Evolutionary conservation across 2,888 invertebrate species (phyloP).

Genomic region (Drosophila nr. perissopoda): DNA sequence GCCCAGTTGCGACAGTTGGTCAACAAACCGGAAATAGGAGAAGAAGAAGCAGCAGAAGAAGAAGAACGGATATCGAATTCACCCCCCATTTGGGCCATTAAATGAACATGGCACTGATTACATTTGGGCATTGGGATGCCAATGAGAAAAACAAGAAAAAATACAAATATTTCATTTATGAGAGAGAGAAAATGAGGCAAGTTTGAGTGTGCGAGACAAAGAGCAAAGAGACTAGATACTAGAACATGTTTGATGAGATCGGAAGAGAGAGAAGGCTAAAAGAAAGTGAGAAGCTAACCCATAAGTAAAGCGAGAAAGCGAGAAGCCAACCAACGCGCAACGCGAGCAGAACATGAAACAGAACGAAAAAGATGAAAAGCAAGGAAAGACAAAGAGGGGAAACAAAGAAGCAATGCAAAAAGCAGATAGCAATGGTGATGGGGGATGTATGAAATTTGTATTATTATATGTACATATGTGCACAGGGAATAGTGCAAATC

Average conservation of each 20-base stretch:
- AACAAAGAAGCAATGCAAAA: too few species aligned
- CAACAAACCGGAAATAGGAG: constrained; percentile 14
- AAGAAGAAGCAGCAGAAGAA: neutral
- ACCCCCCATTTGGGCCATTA: constrained; percentile 37
- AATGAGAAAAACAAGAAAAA: constrained; percentile 5
- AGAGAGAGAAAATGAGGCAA: neutral
- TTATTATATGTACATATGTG: neutral
- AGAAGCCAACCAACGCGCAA: neutral
- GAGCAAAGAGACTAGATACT: neutral
- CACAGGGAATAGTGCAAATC: neutral
- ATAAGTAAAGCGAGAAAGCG: neutral
- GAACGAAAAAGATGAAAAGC: too few species aligned
- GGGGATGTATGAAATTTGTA: too few species aligned
- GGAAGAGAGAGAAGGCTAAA: neutral
- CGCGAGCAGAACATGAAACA: too few species aligned
- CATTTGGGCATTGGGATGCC: constrained; percentile 54
- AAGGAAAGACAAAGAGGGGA: too few species aligned
- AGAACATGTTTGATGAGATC: neutral
- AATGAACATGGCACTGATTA: constrained; percentile 63
- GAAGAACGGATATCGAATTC: constrained; percentile 28
- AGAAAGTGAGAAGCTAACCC: neutral
- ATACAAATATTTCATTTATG: constrained; percentile 6
- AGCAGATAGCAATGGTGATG: too few species aligned
- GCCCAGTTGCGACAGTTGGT: constrained; percentile 53
- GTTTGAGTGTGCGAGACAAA: neutral